Base-by-base conservation (phyloP, 2,888 invertebrate genomes). In the Tetranychus piercei region DNA sequence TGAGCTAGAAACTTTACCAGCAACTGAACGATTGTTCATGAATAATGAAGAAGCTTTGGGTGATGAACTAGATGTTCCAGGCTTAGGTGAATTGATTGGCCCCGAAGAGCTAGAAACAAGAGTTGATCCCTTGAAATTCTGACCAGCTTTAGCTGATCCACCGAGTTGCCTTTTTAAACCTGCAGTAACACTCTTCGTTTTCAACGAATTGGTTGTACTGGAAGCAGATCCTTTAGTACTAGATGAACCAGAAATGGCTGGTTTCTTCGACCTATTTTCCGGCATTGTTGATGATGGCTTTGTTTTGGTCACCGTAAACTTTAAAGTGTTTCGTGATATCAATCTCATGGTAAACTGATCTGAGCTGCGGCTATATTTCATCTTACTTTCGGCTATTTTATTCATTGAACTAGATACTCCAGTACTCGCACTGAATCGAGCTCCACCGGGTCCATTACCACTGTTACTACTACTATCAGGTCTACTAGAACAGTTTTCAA, bases 401-500 rank as follows among this genome's bases (percentile, higher is more conserved):
- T 71, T 71, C 11, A 45, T 45, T 34, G 71, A 71, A 71, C 71
- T 71, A 8, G 71, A 44, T 23, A 43, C 34, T 7, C n/a, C 64
- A 18, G 64, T 20, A 71, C 5, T 74, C 5, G 69, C 20, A 69
- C 9, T 22, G 1, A 23, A 20, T n/a, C 34, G 69, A 34, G 34
- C 34, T 34, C 34, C 34, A 55, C 55, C 55, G 15, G 55, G 55
- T 69, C 71, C n/a, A 23, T 22, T 5, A 22, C 5, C 74, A 72
- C 74, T 72, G 11, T 43, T 43, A 22, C 64, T 65, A 83, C 81
- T 78, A 69, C 76, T 76, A 45, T 79, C 78, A 71, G 78, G 77
- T 64, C 75, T 73, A 75, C 79, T 78, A 75, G 80, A 77, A n/a
- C 80, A 43, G 45, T 55, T 44, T 55, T 69, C 70, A 15, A 34